Conservation (phyloP, 2,113 vertebrate species). For the Benitochromis conjunctus region DNA sequence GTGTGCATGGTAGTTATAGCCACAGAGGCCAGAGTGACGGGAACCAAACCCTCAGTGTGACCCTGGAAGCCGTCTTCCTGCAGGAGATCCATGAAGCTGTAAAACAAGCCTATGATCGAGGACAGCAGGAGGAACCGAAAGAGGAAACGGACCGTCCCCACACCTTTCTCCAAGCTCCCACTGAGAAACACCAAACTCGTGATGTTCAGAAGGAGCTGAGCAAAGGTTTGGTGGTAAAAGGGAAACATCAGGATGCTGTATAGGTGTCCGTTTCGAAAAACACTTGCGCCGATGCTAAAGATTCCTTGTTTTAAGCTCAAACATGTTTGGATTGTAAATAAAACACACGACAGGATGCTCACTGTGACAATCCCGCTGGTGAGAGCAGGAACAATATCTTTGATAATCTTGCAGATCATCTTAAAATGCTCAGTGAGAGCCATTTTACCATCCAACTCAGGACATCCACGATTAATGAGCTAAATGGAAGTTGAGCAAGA, state of each 20-base stretch:
- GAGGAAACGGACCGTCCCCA: constrained; percentile 62
- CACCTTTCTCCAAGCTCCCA: constrained; percentile 53
- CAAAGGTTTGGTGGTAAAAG: constrained; percentile 32
- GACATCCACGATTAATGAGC: neutral
- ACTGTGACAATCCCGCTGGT: constrained; percentile 31
- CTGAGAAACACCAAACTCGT: constrained; percentile 30
- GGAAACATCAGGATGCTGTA: constrained; percentile 41
- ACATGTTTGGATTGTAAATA: constrained; percentile 31
- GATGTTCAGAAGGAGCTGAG: constrained; percentile 52
- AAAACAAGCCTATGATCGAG: constrained; percentile 38
- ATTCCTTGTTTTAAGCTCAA: neutral
- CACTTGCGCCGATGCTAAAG: constrained; percentile 42
- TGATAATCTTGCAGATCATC: neutral
- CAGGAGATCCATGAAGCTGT: constrained; percentile 54
- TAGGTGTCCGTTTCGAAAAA: constrained; percentile 43
- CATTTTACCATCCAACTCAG: neutral
- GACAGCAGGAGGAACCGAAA: constrained; percentile 44
- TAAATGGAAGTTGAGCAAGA: neutral
- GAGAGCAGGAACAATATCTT: constrained; percentile 12
- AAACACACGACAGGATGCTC: neutral
- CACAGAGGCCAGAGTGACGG: constrained; percentile 52
- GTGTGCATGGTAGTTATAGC: constrained; percentile 58
- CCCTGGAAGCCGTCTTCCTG: neutral
- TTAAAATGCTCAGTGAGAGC: neutral
- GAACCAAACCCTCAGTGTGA: constrained; percentile 38